Base-by-base conservation (phyloP, 1,140 invertebrate genomes). In the Diachasmimorpha longicaudata region DNA sequence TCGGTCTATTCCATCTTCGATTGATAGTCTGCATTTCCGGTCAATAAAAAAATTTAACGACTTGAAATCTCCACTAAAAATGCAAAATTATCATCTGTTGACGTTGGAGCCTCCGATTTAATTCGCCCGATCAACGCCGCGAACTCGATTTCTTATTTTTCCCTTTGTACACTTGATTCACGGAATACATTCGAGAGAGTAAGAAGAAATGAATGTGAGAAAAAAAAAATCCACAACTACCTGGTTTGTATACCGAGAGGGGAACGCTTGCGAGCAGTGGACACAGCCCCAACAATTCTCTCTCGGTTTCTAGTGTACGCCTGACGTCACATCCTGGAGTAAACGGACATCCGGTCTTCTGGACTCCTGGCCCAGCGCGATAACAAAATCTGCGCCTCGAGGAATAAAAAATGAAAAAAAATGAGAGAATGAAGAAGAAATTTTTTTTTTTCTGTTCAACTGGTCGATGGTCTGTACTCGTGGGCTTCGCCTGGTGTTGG, bases 361-460 rank as follows among this genome's bases (percentile, higher is more conserved):
- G 84, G 85, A 87, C 84, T 87, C 81, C 82, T 82, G 81, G 79
- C 79, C 66, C 74, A 74, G 16, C 39, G 77, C 78, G 87, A 87
- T 88, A 87, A 88, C 75, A 80, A 75, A 69, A 84, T 81, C 21
- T 55, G 74, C 14, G 55, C 67, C 52, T 63, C 23, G 36, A 37
- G 10, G 11, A 58, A n/a, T 6, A 48, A 14, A 10, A 66, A 36
- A 58, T n/a, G 19, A 2, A 14, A 16, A 69, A 25, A 69, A 44
- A 70, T 25, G 16, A 25, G 48, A 52, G 48, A 52, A n/a, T n/a
- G n/a, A n/a, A n/a, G n/a, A n/a, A n/a, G n/a, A n/a, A 52, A 52
- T 52, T 10, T 1, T 10, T 3, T 46, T 52, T 52, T n/a, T 52
- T 52, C 48, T 4, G n/a, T 52, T 52, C 19, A 9, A 10, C 39